Conservation (phyloP, 2,888 invertebrate genomes). For the Eristalis tenax region DNA sequence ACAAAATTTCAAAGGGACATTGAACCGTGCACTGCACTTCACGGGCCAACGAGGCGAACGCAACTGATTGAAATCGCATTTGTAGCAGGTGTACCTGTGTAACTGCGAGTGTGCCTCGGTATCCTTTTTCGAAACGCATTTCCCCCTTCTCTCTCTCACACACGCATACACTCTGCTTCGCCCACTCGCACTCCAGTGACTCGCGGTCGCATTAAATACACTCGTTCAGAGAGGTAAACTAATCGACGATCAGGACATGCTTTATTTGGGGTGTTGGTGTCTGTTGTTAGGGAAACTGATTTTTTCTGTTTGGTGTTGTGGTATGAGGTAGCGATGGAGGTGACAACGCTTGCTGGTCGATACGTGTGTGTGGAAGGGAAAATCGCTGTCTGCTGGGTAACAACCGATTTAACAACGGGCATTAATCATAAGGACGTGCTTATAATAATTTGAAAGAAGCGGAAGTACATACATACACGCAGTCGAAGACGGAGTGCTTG, state of each 20-base stretch:
- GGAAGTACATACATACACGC: not conserved
- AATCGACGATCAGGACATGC: constrained; percentile 22
- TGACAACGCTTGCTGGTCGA: constrained; percentile 16
- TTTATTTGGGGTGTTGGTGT: constrained; percentile 40
- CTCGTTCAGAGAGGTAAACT: constrained; percentile 20
- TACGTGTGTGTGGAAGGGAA: not conserved
- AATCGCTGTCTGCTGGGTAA: constrained; percentile 25
- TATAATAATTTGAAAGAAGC: constrained; percentile 1
- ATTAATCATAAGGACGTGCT: constrained; percentile 5
- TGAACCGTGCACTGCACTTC: constrained; percentile 5
- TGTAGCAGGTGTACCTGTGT: constrained; percentile 8
- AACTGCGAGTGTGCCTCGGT: not conserved
- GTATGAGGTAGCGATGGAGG: constrained; percentile 23
- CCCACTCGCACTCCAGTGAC: not conserved
- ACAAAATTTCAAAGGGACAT: constrained; percentile 31
- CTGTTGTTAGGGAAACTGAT: constrained; percentile 50
- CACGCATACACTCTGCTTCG: not conserved
- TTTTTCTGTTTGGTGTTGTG: constrained; percentile 18
- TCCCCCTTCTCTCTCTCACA: not conserved
- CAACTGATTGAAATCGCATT: constrained; percentile 45
- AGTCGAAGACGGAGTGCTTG: not conserved
- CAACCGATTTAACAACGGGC: constrained; percentile 27
- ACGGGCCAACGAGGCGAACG: constrained; percentile 18
- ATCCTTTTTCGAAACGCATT: constrained; percentile 26
- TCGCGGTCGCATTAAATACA: constrained; percentile 2